phyloP scores from a whole-genome alignment of 2,888 invertebrate species.

The Catocala fraxini region DNA sequence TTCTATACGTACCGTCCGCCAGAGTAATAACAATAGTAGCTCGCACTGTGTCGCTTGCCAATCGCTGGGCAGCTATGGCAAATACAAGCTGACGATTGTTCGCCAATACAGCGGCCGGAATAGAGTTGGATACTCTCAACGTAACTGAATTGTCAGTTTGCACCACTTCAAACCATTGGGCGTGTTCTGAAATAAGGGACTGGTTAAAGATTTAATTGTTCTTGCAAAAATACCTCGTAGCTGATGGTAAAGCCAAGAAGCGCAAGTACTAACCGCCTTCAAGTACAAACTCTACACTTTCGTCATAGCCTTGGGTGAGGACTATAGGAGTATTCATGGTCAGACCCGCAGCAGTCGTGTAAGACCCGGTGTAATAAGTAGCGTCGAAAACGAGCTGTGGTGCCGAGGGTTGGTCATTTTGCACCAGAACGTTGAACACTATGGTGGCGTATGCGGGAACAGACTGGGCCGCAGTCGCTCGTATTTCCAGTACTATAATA shows the following conservation, averaged over 20 bases:
- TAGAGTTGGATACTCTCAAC: no score
- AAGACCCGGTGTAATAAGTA: slow-evolving; percentile 53
- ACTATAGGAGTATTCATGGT: slow-evolving; percentile 36
- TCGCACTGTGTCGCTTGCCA: no score
- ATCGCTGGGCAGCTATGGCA: no score
- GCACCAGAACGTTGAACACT: slow-evolving; percentile 35
- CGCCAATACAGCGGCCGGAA: no score
- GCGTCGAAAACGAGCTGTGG: slow-evolving; percentile 29
- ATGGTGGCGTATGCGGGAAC: slow-evolving; percentile 41
- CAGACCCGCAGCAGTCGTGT: slow-evolving; percentile 34
- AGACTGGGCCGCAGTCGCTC: slow-evolving; percentile 38
- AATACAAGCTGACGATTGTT: no score
- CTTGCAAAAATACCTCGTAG: no score
- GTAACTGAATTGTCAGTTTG: no score
- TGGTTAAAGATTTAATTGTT: no score
- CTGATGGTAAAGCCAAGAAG: not conserved
- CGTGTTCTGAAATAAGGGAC: no score
- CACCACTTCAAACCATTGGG: no score
- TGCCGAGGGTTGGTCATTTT: slow-evolving; percentile 8
- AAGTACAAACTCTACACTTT: slow-evolving; percentile 47
- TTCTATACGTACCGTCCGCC: no score
- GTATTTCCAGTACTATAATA: slow-evolving; percentile 41
- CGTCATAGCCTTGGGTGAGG: slow-evolving; percentile 45
- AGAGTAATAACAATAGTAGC: no score
- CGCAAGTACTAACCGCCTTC: slow-evolving; percentile 50